These are phyloP conservation scores for Phaethornis superciliosus DNA, from an alignment of 2,113 vertebrate species.

Conservation along the genomic window DNA sequence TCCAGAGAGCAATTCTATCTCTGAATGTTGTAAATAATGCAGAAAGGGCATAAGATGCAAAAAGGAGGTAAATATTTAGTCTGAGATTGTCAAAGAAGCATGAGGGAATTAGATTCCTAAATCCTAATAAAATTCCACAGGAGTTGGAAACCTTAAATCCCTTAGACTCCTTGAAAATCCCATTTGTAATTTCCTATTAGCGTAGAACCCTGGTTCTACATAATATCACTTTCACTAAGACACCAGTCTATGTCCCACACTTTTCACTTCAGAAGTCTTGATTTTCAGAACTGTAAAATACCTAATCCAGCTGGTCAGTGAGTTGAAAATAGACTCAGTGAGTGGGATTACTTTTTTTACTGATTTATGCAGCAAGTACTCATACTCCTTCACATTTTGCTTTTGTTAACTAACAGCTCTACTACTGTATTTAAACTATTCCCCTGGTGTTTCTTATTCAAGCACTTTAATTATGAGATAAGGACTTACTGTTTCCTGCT, in stretches of 20 bases:
- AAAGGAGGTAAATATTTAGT: conserved; percentile 49
- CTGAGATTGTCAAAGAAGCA: conserved; percentile 27
- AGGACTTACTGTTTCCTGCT: conserved; percentile 37
- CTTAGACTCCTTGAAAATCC: background rate
- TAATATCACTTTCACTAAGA: background rate
- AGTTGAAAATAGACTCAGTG: background rate
- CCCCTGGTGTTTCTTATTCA: background rate
- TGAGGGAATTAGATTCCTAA: conserved; percentile 22
- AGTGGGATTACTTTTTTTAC: background rate
- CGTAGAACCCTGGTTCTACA: background rate
- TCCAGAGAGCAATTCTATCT: conserved; percentile 13
- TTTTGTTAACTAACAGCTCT: background rate
- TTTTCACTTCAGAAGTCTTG: background rate
- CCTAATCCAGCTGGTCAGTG: background rate
- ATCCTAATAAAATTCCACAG: conserved; percentile 35
- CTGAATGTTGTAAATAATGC: conserved; percentile 27
- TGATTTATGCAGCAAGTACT: background rate
- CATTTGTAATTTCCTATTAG: conserved; percentile 11
- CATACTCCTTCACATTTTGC: background rate
- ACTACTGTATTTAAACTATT: conserved; percentile 9
- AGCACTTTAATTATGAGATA: conserved; percentile 52
- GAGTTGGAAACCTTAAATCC: conserved; percentile 3
- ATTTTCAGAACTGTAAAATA: background rate
- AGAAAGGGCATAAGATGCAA: conserved; percentile 25
- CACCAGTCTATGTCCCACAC: background rate